Percentiles rank a stretch among this genome's conserved stretches.
Conservation (phyloP, 2,888 invertebrate species). For the Gortyna flavago region DNA sequence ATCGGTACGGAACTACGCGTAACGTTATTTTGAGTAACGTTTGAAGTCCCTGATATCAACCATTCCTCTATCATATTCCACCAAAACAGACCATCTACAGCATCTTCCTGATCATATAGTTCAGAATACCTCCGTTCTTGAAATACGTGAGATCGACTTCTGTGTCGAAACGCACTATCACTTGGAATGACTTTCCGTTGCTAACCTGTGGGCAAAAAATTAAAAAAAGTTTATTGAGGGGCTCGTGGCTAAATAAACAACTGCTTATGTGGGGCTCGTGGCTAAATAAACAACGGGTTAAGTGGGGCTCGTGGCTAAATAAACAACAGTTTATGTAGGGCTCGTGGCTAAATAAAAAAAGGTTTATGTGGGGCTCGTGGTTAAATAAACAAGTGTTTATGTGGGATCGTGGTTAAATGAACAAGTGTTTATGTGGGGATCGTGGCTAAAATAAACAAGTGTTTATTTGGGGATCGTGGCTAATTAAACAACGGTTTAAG, state of each 20-base stretch:
- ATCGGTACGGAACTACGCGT: too few relatives aligned
- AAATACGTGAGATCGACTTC: slow-evolving; percentile 99
- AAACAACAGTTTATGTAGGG: too few relatives aligned
- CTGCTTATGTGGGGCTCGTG: background rate
- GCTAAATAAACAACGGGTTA: too few relatives aligned
- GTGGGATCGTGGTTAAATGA: background rate
- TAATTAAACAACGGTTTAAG: background rate
- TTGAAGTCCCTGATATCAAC: too few relatives aligned
- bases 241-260: background rate
- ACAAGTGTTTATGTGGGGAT: background rate
- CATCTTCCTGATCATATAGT: slow-evolving; percentile 99
- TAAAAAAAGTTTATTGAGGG: background rate
- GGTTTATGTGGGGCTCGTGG: too few relatives aligned
- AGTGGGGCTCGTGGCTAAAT: background rate
- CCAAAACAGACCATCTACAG: slow-evolving; percentile 62
- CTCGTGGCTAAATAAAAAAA: background rate
- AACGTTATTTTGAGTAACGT: too few relatives aligned
- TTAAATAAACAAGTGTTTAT: too few relatives aligned
- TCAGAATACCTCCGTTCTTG: slow-evolving; percentile 98
- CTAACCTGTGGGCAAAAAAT: slow-evolving; percentile 86
- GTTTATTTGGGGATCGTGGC: background rate
- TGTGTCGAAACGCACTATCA: slow-evolving; percentile 97
- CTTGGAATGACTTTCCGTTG: slow-evolving; percentile 92
- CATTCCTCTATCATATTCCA: background rate
- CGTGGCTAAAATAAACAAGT: background rate